Base-by-base conservation (phyloP, 2,797 vertebrate species). In the Chelon auratus region DNA sequence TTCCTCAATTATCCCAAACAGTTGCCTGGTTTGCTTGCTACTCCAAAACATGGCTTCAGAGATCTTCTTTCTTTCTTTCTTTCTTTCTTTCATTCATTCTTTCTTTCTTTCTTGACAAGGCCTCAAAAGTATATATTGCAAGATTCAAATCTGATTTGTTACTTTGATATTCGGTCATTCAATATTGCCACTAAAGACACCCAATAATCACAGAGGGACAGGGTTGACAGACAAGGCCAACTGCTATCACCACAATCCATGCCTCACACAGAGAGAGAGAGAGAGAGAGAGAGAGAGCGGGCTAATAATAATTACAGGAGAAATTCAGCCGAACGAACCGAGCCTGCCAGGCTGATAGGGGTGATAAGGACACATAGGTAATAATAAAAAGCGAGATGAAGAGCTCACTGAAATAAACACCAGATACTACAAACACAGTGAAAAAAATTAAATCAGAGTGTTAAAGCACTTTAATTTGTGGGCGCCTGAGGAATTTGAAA, bases 381-480 rank as follows among this genome's bases (percentile, higher is more conserved):
- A 78, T 73, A 73, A 55, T 24, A 59, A 68, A 70, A 68, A 17
- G 42, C 3, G 5, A 72, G 48, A 80, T 71, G 53, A 68, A 64
- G 18, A 60, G 65, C 51, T 53, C 0, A 10, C 62, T 39, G 48
- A 54, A 77, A 72, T 62, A 78, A 81, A 78, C 54, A 73, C 51
- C 43, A 33, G 7, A 33, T 33, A 8, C 30, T 33, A 33, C 30
- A 8, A 33, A 33, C 30, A 7, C 4, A 33, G 30, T 8, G 30
- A 33, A 33, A 70, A 52, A 71, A 57, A 79, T 78, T 42, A 59
- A 85, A 84, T 80, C 24, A 68, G 3, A 8, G 68, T 0, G 9
- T 26, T 18, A 53, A 78, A 82, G 62, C 60, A 74, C 43, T 62
- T 45, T 84, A 51, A 86, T 73, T 77, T 81, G 72, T 42, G 77